Conservation (phyloP, 1,140 invertebrate genomes). For the Nomia melanderi region DNA sequence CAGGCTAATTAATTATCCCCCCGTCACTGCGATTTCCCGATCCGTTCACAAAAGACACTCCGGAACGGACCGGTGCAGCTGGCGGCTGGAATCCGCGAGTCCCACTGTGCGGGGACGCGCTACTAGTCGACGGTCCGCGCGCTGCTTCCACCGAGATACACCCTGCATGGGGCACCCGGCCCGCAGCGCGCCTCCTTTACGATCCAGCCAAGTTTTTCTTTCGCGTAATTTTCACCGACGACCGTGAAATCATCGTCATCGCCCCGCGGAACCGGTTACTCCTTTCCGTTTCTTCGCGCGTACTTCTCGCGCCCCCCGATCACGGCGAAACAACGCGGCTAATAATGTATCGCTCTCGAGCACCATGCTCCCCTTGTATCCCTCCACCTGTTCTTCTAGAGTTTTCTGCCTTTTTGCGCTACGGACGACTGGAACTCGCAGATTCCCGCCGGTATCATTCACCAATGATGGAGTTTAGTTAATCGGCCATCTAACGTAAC, state of each 20-base stretch:
- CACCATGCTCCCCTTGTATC: background rate
- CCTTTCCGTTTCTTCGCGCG: background rate
- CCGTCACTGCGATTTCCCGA: slow-evolving; percentile 33
- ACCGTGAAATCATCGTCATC: slow-evolving; percentile 66
- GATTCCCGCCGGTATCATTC: background rate
- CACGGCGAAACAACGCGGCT: slow-evolving; percentile 12
- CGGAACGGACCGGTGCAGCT: background rate
- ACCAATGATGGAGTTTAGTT: background rate
- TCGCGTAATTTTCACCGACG: slow-evolving; percentile 63
- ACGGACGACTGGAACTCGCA: background rate
- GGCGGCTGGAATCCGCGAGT: background rate
- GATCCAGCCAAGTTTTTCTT: slow-evolving; percentile 54
- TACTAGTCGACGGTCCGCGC: background rate
- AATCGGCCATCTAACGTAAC: background rate
- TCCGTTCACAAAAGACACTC: slow-evolving; percentile 1
- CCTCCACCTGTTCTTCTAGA: background rate
- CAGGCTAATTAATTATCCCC: slow-evolving; percentile 54
- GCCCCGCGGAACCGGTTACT: slow-evolving; percentile 57
- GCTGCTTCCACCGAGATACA: background rate
- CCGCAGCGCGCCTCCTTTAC: slow-evolving; percentile 31
- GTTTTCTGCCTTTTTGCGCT: slow-evolving; percentile 35
- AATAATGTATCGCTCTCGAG: slow-evolving; percentile 7
- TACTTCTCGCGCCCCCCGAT: background rate
- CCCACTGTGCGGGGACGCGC: background rate
- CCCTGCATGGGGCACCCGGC: too few relatives aligned